Conservation (phyloP, 2,797 vertebrate species). For the Pachyuromys duprasi region DNA sequence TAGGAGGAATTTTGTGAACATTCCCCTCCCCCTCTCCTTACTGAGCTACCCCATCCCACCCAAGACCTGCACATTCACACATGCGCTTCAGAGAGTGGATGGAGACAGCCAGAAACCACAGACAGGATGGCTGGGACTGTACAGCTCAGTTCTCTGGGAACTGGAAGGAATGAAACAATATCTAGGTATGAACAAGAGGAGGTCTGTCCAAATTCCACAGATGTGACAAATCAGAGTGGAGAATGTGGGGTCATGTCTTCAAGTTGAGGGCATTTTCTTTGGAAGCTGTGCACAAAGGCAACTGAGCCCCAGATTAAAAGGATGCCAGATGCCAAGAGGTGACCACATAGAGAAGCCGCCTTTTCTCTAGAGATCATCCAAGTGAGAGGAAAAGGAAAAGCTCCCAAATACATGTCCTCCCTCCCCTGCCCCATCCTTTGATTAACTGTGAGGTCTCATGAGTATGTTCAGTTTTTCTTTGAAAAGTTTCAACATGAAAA, state of each 20-base stretch:
- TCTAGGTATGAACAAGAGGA: conserved; percentile 15
- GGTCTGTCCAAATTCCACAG: neutral
- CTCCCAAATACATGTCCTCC: neutral
- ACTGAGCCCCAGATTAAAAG: neutral
- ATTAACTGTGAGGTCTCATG: neutral
- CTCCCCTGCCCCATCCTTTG: neutral
- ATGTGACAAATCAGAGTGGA: neutral
- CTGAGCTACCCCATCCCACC: neutral
- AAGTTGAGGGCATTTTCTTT: conserved; percentile 47
- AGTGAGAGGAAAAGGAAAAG: conserved; percentile 44
- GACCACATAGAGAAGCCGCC: neutral
- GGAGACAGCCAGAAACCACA: neutral
- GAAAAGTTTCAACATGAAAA: conserved; percentile 51
- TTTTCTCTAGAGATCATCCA: conserved; percentile 54
- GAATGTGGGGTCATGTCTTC: neutral
- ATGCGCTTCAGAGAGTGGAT: neutral
- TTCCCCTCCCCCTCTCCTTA: neutral
- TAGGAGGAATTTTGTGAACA: neutral
- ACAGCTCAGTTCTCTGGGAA: neutral
- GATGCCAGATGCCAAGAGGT: neutral
- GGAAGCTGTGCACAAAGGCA: neutral
- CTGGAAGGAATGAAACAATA: conserved; percentile 9
- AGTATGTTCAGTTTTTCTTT: neutral
- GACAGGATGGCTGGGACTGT: neutral
- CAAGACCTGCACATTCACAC: neutral